Percentiles rank a stretch among this genome's conserved stretches.
Conservation (phyloP, 1,140 invertebrate genomes). For the Temnothorax longispinosus region DNA sequence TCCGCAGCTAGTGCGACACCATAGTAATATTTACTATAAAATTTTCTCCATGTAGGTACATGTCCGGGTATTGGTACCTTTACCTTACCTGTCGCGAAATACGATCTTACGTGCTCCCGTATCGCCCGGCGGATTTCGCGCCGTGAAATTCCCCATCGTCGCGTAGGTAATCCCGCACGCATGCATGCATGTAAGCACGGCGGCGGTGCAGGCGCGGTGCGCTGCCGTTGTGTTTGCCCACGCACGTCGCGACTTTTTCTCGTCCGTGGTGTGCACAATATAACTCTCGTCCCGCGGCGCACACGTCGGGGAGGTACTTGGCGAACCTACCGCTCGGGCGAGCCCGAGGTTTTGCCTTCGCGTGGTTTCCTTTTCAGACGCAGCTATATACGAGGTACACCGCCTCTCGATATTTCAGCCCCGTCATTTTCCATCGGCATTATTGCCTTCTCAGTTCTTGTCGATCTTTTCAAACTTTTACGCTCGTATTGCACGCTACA, state of each 20-base stretch:
- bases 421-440: neutral
- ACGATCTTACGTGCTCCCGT: constrained; percentile 26
- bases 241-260: constrained; percentile 62
- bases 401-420: constrained; percentile 20
- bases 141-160: constrained; percentile 52
- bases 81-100: constrained; percentile 43
- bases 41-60: too few species aligned
- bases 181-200: neutral
- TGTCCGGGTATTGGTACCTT: too few species aligned
- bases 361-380: constrained; percentile 46
- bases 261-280: constrained; percentile 6
- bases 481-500: neutral
- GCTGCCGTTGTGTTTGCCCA: constrained; percentile 70
- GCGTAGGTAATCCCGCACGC: constrained; percentile 31
- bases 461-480: constrained; percentile 25
- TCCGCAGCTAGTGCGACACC: too few species aligned
- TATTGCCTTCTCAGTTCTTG: neutral
- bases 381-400: neutral
- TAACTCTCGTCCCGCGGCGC: constrained; percentile 39
- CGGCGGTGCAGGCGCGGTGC: too few species aligned
- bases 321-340: constrained; percentile 20
- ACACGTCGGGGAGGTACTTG: constrained; percentile 10
- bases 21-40: too few species aligned
- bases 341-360: constrained; percentile 26
- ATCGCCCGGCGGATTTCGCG: too few species aligned